Conservation (phyloP, 2,888 invertebrate species). For the Lapara coniferarum region DNA sequence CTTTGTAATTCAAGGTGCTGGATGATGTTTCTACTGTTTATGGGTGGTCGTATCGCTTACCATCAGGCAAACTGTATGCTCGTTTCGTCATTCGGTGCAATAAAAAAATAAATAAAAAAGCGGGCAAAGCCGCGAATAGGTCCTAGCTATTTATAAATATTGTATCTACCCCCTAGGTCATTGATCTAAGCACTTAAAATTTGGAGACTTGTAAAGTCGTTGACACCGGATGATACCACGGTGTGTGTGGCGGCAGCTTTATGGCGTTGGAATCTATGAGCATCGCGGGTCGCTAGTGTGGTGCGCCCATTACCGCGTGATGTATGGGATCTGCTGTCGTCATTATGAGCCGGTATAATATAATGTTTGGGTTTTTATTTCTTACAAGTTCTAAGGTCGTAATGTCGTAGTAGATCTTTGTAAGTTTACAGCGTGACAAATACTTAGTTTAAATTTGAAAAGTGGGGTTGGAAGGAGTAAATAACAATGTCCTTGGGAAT, state of each 20-base stretch:
- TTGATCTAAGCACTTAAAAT: not conserved
- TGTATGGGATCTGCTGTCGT: slow-evolving; percentile 13
- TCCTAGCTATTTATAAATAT: no score
- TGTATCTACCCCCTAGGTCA: not conserved
- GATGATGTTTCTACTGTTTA: no score
- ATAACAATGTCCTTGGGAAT: no score
- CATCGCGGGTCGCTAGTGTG: slow-evolving; percentile 1
- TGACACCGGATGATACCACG: slow-evolving; percentile 15
- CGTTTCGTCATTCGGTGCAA: no score
- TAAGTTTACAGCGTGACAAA: no score
- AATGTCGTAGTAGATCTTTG: not conserved
- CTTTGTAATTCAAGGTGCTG: no score
- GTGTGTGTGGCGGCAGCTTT: slow-evolving; percentile 9
- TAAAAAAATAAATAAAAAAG: no score
- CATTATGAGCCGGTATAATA: slow-evolving; percentile 8
- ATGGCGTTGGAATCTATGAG: slow-evolving; percentile 17
- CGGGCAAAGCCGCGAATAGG: no score
- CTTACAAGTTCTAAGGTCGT: not conserved
- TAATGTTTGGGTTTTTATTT: not conserved
- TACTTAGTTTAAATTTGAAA: no score
- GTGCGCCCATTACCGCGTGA: slow-evolving; percentile 4
- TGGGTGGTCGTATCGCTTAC: no score
- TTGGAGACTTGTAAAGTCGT: slow-evolving; percentile 3
- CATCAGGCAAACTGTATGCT: no score
- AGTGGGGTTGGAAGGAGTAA: no score